Percentiles rank a stretch among this genome's conserved stretches.
Evolutionary conservation across 2,888 invertebrate species (phyloP).

Genomic region (Entomobrya proxima): DNA sequence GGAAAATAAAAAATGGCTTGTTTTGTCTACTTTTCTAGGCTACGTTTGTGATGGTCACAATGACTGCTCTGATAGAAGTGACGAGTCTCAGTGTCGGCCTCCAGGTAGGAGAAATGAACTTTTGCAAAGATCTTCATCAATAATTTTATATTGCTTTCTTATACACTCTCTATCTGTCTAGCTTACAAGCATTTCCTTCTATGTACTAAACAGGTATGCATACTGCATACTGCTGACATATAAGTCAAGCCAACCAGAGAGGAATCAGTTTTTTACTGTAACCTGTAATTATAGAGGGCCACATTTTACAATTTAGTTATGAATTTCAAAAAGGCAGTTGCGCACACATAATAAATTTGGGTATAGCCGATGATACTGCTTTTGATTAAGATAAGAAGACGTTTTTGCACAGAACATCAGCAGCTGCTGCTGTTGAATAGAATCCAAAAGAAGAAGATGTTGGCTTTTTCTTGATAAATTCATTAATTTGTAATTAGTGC

Average conservation of each 20-base stretch:
- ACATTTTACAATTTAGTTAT: no score
- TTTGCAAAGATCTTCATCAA: neutral
- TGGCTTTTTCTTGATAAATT: conserved; percentile 50
- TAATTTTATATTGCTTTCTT: neutral
- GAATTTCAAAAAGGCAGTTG: no score
- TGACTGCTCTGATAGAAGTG: conserved; percentile 57
- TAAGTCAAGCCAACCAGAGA: neutral
- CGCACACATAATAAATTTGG: no score
- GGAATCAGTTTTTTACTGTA: no score
- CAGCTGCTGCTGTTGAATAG: no score
- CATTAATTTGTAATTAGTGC: conserved; percentile 55
- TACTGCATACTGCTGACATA: neutral
- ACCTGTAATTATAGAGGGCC: no score
- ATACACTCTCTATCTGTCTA: neutral
- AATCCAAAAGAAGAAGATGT: neutral
- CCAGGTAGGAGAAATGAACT: conserved; percentile 35
- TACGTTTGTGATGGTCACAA: conserved; percentile 63
- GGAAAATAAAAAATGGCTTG: no score
- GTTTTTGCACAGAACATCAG: neutral
- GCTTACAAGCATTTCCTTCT: neutral
- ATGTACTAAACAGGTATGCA: neutral
- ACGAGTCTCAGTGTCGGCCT: conserved; percentile 38
- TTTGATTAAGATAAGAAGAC: neutral
- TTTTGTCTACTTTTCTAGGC: conserved; percentile 1
- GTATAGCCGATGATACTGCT: no score